Evolutionary conservation across 1,140 invertebrate genomes (phyloP).

Genomic region (Heterodera schachtii): DNA sequence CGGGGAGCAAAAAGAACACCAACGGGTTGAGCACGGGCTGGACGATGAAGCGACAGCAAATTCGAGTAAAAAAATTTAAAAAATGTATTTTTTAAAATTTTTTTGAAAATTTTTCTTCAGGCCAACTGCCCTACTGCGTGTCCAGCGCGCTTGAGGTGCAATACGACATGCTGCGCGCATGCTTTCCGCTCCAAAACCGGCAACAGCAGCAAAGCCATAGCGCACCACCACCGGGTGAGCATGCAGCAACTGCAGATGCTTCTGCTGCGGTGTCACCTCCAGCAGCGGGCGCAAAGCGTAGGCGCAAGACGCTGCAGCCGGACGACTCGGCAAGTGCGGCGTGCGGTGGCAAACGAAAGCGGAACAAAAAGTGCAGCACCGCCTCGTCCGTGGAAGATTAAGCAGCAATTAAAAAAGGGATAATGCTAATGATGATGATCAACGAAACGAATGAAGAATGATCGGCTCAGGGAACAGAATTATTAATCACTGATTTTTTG

Average conservation of each 20-base stretch:
- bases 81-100: too few species aligned
- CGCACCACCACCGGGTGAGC: not conserved
- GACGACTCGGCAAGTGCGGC: not conserved
- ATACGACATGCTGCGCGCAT: constrained; percentile 19
- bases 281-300: not conserved
- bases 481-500: not conserved
- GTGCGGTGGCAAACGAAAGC: not conserved
- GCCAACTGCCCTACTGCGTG: constrained; percentile 19
- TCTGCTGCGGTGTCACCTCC: not conserved
- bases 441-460: not conserved
- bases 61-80: not conserved
- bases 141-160: constrained; percentile 33
- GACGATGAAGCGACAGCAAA: not conserved
- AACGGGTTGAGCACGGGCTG: constrained; percentile 19
- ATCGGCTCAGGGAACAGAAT: not conserved
- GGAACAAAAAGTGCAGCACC: not conserved
- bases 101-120: not conserved
- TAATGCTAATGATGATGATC: not conserved
- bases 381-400: not conserved
- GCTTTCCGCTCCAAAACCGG: constrained; percentile 15
- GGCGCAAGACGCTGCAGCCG: not conserved
- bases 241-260: not conserved
- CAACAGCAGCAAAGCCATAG: not conserved
- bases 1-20: constrained; percentile 9
- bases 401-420: not conserved